Evolutionary conservation across 2,888 invertebrate genomes (phyloP), one percentile per base, ranked within the genome.

Genomic region (Imbricaverruca yamaguchii): DNA sequence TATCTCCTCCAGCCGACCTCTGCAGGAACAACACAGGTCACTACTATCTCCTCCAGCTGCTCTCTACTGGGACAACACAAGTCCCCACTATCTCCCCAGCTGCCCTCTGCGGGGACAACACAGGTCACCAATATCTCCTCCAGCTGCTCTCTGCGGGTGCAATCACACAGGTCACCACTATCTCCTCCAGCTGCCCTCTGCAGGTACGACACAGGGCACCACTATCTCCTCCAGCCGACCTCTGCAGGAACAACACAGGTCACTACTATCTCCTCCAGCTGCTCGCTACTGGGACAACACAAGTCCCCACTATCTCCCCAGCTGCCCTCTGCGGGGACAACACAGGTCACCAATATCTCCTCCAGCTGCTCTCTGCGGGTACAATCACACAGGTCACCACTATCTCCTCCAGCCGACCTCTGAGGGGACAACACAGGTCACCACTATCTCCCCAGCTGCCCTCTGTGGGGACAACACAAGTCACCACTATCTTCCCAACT

Each of bases 191-290:
- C 53, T 12, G 18, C 3, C 15, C 12, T 39, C 39, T 39, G 39
- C 39, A 4, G 39, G 39, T 1, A 39, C 39, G 4, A 1, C 39
- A 39, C 82, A 82, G 9, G 83, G 81, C 25, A 80, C 82, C 13
- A 81, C 81, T 25, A 83, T 25, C 59, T 83, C 82, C 39, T 82
- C 80, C 53, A 83, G 56, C 15, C 77, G 77, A 13, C 83, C 83
- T 23, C 65, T 78, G 78, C 18, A 4, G 39, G 39, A 4, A 15
- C 11, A 53, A 25, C 67, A 25, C 23, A 12, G 23, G 9, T 0
- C 39, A 77, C 9, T 0, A 25, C 10, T 13, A 39, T 25, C 25
- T 3, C 39, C 7, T 25, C 1, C 25, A 7, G 39, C 7, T 11
- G 13, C 12, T 6, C 11, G 4, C 11, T 21, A 6, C 15, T 12